Percentiles rank a stretch among this genome's conserved stretches.
These are phyloP conservation scores for Henicopernis longicauda DNA, from an alignment of 2,113 vertebrate species.

Conservation along the genomic window DNA sequence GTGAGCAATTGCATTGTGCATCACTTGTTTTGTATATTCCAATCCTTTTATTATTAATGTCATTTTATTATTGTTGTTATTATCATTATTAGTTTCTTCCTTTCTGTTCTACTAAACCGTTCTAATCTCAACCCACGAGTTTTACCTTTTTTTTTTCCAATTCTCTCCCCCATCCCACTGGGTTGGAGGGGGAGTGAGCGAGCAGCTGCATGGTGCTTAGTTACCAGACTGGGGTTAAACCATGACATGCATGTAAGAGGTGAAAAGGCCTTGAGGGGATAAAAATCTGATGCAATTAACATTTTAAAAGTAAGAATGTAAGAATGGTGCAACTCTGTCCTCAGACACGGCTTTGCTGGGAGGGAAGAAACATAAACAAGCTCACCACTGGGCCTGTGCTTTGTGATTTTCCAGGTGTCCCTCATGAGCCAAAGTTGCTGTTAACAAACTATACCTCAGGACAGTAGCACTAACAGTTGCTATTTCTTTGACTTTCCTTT, in stretches of 20 bases:
- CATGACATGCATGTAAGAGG: neutral
- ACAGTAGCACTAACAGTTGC: neutral
- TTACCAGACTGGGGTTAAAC: too few relatives aligned
- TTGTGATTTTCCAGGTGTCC: neutral
- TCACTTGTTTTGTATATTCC: too few relatives aligned
- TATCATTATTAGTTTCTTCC: too few relatives aligned
- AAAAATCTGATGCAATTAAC: neutral
- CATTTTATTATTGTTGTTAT: too few relatives aligned
- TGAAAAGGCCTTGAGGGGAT: neutral
- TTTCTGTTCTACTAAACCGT: too few relatives aligned
- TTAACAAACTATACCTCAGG: neutral
- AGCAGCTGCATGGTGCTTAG: too few relatives aligned
- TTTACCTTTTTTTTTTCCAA: too few relatives aligned
- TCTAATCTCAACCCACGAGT: too few relatives aligned
- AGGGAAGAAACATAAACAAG: neutral
- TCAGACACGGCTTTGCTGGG: neutral
- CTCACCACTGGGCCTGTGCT: neutral
- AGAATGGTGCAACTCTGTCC: neutral
- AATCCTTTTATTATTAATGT: too few relatives aligned
- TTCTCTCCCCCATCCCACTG: too few relatives aligned
- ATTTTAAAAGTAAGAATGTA: neutral
- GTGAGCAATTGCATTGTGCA: too few relatives aligned
- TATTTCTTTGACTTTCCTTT: neutral
- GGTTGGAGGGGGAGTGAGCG: too few relatives aligned
- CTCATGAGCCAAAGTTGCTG: neutral